phyloP scores from a whole-genome alignment of 2,113 vertebrate genomes.

The Stercorarius parasiticus region DNA sequence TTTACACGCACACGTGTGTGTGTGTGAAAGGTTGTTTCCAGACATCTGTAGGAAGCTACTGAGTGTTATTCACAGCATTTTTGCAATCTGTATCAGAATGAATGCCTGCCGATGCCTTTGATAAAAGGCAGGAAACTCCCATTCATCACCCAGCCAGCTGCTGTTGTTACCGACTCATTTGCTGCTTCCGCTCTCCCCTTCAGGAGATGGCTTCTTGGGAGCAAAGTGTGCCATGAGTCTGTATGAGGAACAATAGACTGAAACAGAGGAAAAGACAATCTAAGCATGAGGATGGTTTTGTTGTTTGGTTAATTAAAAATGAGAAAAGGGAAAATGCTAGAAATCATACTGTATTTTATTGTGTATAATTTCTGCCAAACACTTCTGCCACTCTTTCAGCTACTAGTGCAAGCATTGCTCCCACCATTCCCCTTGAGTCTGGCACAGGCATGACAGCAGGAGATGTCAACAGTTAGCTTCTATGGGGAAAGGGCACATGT shows the following conservation, averaged over 20 bases:
- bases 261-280: not conserved
- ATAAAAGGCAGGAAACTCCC: slow-evolving; percentile 33
- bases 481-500: rapidly evolving
- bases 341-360: not conserved
- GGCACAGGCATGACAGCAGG: not conserved
- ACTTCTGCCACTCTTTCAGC: not conserved
- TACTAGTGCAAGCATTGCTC: not conserved
- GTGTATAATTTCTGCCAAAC: not conserved
- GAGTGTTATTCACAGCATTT: not conserved
- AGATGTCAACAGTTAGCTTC: not conserved
- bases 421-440: not conserved
- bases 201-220: not conserved
- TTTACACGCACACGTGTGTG: rapidly evolving
- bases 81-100: slow-evolving; percentile 10
- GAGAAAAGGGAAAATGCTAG: not conserved
- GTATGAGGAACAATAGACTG: not conserved
- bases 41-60: slow-evolving; percentile 21
- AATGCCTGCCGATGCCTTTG: not conserved
- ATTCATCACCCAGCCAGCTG: slow-evolving; percentile 37
- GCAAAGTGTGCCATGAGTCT: not conserved
- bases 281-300: not conserved
- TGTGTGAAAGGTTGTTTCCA: not conserved
- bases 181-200: slow-evolving; percentile 3
- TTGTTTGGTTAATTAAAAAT: not conserved
- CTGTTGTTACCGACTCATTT: slow-evolving; percentile 2